Evolutionary conservation across 1,140 invertebrate species (phyloP), one percentile per base, ranked within the genome.

Genomic region (Drosophila littoralis): DNA sequence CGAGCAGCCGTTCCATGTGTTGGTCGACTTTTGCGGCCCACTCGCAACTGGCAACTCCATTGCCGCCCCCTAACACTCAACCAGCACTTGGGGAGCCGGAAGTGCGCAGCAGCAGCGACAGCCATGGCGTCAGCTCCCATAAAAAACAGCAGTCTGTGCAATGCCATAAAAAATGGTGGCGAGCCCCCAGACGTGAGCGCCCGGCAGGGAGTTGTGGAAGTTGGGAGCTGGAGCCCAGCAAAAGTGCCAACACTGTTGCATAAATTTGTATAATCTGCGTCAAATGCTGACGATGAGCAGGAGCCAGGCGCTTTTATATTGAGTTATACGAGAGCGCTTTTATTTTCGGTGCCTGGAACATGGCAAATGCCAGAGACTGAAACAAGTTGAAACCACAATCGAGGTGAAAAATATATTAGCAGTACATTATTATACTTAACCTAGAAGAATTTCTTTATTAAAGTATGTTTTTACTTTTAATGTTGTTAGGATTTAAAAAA

Each of bases 241-340:
- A 74, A 79, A 88, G 76, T 83, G 79, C 76, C 83, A 88, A 77
- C 79, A 71, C 61, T 86, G 76, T 72, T 86, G 83, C 83, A 86
- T 86, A 86, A 86, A 86, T 86, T 86, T 86, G 83, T 88, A 86
- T 88, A 86, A 86, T 88, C 79, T 77, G 58, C 59, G 46, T 71
- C 68, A 75, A 70, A 70, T 52, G 67, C 50, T 63, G 59, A 65
- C 68, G 65, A 60, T 46, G 64, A 58, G 45, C 43, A 52, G n/a
- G 28, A 60, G 63, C 43, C 43, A 15, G 48, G 60, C 63, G 58
- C 70, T 69, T 55, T 82, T 74, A 71, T 71, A 86, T 86, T 88
- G 83, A 88, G 83, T 88, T 88, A 88, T 86, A 88, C 88, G 66
- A 36, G 3, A 22, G 22, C 22, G 22, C 22, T 22, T 22, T 22